Conservation (phyloP, 2,797 vertebrate species). For the Coracias cyanogaster region DNA sequence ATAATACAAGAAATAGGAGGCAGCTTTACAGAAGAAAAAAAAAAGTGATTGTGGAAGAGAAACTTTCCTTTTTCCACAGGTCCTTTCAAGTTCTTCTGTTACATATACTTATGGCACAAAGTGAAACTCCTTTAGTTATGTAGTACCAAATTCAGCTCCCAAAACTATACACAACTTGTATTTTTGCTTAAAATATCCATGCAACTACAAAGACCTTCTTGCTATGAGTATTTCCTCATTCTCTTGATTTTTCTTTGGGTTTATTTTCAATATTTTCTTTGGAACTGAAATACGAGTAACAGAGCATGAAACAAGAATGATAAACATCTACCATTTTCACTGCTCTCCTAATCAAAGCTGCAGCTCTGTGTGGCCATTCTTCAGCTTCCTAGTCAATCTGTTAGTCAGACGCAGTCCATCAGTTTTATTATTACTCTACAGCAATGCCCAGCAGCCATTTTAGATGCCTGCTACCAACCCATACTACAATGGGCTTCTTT, state of each 20-base stretch:
- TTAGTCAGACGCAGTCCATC: slow-evolving; percentile 17
- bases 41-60: neutral
- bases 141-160: neutral
- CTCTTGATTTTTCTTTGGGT: neutral
- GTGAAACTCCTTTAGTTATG: neutral
- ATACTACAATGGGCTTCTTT: neutral
- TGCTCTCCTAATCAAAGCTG: neutral
- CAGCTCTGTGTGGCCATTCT: neutral
- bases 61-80: neutral
- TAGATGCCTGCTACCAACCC: slow-evolving; percentile 1
- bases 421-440: neutral
- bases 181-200: neutral
- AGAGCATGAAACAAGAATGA: neutral
- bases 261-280: neutral
- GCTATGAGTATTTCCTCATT: neutral
- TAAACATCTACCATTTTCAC: neutral
- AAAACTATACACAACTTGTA: neutral
- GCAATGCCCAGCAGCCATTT: neutral
- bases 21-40: neutral
- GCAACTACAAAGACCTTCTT: neutral
- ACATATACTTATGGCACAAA: neutral
- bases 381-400: neutral
- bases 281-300: neutral
- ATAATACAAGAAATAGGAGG: neutral
- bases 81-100: neutral